Evolutionary conservation across 2,113 vertebrate species (phyloP), one percentile per base, ranked within the genome.

Genomic region (Brienomyrus brachyistius): DNA sequence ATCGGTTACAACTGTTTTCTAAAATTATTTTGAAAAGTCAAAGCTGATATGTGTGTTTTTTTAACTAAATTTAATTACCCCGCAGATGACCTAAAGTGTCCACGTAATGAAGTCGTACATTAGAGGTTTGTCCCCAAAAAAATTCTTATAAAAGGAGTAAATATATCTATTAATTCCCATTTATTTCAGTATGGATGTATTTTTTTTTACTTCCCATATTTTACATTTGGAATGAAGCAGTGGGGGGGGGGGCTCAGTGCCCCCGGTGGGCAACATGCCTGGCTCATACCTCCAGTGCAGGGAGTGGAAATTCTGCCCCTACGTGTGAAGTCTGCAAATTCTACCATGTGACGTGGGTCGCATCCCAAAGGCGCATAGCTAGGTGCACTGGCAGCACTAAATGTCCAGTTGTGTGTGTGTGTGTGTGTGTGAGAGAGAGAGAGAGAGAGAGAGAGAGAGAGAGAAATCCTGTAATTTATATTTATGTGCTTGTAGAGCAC

Each of bases 21-120:
- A 82, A 89, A 82, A 89, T 88, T 88, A 74, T 88, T 88, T 62
- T 74, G 47, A 88, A 50, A 43, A 40, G 50, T n/a, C 51, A 80
- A 89, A 83, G 70, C 70, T 45, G 51, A 83, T 52, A 52, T 86
- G 19, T 89, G 45, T 54, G n/a, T 85, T 45, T 77, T 10, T 59
- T 23, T 21, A n/a, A 47, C 40, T 15, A 31, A 83, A 84, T 84
- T 84, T 11, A 84, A 51, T 87, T 87, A 56, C 86, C 52, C 13
- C 51, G 59, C 3, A 87, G 5, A 87, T 87, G 50, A 87, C 31
- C 13, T 54, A 9, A 54, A 54, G 51, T 86, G 17, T 87, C 5
- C 85, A 54, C 21, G 10, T 86, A 85, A 51, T 70, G 31, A 87
- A 86, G 27, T 27, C 27, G 50, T 86, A 17, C 50, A 54, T 15